Base-by-base conservation (phyloP, 2,888 invertebrate species). In the Drosophila nr. fundita region DNA sequence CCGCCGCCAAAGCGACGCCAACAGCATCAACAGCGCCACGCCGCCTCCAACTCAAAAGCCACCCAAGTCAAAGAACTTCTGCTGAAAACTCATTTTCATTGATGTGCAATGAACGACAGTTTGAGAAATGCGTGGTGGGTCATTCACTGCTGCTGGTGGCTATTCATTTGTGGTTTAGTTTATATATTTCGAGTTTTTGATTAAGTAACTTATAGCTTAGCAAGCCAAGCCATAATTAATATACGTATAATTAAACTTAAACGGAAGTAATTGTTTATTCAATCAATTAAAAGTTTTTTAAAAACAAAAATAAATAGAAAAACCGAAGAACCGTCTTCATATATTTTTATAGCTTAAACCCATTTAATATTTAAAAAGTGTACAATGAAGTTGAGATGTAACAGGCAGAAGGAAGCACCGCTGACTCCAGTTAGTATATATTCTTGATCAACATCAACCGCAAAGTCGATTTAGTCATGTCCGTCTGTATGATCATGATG, bases 71-170 rank as follows among this genome's bases (percentile, higher is more conserved):
- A 62, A 42, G 66, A 76, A 69, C 60, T 83, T 80, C 71, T 54
- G 53, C 71, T 68, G 79, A 72, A 87, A 81, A 76, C 89, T 77
- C 73, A 79, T 76, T 89, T 79, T 68, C 79, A 89, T 89, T 87
- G 89, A 89, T 83, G 83, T 87, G 87, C 85, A 87, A 72, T 84
- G 82, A 83, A 70, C 45, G 52, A 55, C 32, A 53, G 57, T 40
- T 53, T 67, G 62, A 59, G 60, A 57, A 68, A 65, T 34, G 58
- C 62, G 40, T 45, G 21, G 59, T 38, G 40, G 62, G 52, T 71
- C 63, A 68, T 66, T 79, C 62, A 32, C 49, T 21, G n/a, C 45
- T 21, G 15, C 45, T 66, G 71, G 49, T 55, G 66, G 59, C 42
- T 58, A 61, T 61, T 66, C 34, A 73, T 49, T 63, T 54, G 49